Evolutionary conservation across 2,888 invertebrate species (phyloP), one percentile per base, ranked within the genome.

Genomic region (Mantis religiosa): DNA sequence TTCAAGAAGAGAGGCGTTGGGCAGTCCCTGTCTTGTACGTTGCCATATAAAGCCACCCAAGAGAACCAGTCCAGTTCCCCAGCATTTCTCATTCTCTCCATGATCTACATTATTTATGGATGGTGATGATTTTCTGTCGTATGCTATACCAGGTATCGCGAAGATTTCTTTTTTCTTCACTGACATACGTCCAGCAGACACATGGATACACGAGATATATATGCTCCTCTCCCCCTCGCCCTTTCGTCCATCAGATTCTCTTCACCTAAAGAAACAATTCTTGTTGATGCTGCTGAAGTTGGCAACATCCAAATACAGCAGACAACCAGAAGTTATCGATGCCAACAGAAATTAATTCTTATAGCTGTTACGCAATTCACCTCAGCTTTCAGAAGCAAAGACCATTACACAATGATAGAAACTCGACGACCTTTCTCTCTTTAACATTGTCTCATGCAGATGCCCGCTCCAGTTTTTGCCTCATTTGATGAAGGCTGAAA

Each of bases 101-200:
- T 88, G 89, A 86, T 88, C 83, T 89, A 89, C 85, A 88, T 89
- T 88, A 89, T 47, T 89, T 89, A 86, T 82, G 88, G 82, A 88
- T 81, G 85, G 71, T 89, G 88, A 83, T 87, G 87, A 87, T 71
- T 71, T 71, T 15, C 54, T 71, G 54, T 71, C 54, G 54, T 25
- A 71, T 71, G 54, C 54, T 71, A 71, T 71, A 71, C 54, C 54
- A 71, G 54, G 54, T 71, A 71, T 71, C 54, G 54, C 54, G 20
- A 71, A 25, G 54, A 25, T 71, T 71, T 20, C 25, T 71, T 71
- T 71, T 71, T 71, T 71, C 20, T 71, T 71, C 25, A 15, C 25
- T 71, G 54, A 71, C 54, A 71, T 71, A 71, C 54, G 54, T 71
- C 54, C 54, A 6, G 54, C 54, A 71, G 54, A 71, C 54, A 71